Evolutionary conservation across 1,140 invertebrate species (phyloP).

Genomic region (Phthorimaea operculella): DNA sequence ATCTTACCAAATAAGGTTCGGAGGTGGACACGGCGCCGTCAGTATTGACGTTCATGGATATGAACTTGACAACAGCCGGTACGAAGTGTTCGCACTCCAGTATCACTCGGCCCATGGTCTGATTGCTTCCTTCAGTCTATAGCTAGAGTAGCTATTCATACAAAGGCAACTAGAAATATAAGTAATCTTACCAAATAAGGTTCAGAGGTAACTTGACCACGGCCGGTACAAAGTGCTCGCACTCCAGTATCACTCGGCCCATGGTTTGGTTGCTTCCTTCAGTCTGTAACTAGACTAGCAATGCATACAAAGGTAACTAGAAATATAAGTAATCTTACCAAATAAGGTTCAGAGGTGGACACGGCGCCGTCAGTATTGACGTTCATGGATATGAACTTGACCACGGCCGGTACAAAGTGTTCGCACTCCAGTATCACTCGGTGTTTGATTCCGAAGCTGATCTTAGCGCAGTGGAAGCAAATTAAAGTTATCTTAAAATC

Average conservation of each 20-base stretch:
- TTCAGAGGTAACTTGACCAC: too few species aligned
- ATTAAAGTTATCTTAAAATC: too few species aligned
- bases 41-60: constrained; percentile 46
- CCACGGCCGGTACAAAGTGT: constrained; percentile 54
- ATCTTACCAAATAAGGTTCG: constrained; percentile 55
- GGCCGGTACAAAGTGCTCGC: too few species aligned
- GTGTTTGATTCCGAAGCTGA: too few species aligned
- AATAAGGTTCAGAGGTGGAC: constrained; percentile 46
- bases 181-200: too few species aligned
- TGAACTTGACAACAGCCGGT: constrained; percentile 53
- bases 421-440: constrained; percentile 55
- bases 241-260: too few species aligned
- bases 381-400: constrained; percentile 53
- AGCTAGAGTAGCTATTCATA: constrained; percentile 57
- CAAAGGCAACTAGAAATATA: too few species aligned
- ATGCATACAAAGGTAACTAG: too few species aligned
- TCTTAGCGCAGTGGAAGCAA: too few species aligned
- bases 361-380: constrained; percentile 47
- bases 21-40: constrained; percentile 46
- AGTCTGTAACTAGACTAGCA: too few species aligned
- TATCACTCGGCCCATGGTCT: constrained; percentile 56
- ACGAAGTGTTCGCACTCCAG: constrained; percentile 57
- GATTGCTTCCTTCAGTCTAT: constrained; percentile 47
- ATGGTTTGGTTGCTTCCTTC: too few species aligned
- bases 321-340: constrained; percentile 36